Evolutionary conservation across 1,140 invertebrate genomes (phyloP).

Genomic region (Cyclina sinensis): DNA sequence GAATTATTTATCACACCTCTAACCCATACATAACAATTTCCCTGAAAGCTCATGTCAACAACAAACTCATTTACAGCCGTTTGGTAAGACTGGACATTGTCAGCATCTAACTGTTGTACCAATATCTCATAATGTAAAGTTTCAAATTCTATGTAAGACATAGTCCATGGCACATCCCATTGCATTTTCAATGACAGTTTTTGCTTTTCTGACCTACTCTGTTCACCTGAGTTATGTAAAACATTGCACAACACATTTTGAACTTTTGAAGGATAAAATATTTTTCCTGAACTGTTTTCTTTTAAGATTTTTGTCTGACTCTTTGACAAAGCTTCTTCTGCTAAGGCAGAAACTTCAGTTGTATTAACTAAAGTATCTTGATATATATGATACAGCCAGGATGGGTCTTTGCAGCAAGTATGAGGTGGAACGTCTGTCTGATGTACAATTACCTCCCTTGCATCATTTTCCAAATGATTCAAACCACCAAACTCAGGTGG

Average conservation of each 20-base stretch:
- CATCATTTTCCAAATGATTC: slow-evolving; percentile 81
- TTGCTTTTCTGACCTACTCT: background rate
- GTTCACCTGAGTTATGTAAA: slow-evolving; percentile 16
- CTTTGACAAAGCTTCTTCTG: slow-evolving; percentile 61
- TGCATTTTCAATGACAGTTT: slow-evolving; percentile 17
- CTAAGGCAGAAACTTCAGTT: slow-evolving; percentile 74
- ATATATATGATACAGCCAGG: slow-evolving; percentile 88
- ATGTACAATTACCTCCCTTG: slow-evolving; percentile 83
- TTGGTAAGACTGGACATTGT: background rate
- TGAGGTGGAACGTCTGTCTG: slow-evolving; percentile 85
- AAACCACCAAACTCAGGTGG: slow-evolving; percentile 85
- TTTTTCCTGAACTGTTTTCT: background rate
- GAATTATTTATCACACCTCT: slow-evolving; percentile 47
- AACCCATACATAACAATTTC: slow-evolving; percentile 65
- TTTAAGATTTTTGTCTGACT: background rate
- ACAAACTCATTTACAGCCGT: slow-evolving; percentile 8
- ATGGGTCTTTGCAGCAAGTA: slow-evolving; percentile 88
- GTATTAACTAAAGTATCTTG: slow-evolving; percentile 88
- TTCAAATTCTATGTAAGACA: slow-evolving; percentile 55
- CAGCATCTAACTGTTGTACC: slow-evolving; percentile 62
- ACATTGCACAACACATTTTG: slow-evolving; percentile 63
- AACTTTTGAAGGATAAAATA: slow-evolving; percentile 41
- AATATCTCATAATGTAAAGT: slow-evolving; percentile 75
- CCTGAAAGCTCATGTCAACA: background rate
- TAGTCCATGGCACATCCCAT: slow-evolving; percentile 75